phyloP scores from a whole-genome alignment of 2,113 vertebrate genomes.

The Heterocephalus glaber region DNA sequence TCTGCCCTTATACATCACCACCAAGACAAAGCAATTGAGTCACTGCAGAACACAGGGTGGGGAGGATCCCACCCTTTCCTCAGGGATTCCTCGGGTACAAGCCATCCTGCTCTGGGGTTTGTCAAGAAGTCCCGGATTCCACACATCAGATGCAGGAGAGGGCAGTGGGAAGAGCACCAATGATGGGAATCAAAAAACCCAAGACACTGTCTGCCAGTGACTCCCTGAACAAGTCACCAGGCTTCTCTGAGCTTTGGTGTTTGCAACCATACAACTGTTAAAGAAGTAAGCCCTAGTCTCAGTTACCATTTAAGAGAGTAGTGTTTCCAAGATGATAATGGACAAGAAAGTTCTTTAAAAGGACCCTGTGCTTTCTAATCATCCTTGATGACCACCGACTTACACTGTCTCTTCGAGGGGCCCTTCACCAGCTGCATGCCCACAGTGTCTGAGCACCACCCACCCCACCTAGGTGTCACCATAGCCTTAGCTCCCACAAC shows the following conservation, averaged over 20 bases:
- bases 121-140: not conserved
- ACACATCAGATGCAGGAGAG: not conserved
- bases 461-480: not conserved
- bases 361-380: not conserved
- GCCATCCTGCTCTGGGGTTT: not conserved
- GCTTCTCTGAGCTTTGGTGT: not conserved
- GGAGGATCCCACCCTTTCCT: not conserved
- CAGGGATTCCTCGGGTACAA: not conserved
- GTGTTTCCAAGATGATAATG: constrained; percentile 13
- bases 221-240: not conserved
- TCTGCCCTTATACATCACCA: not conserved
- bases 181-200: not conserved
- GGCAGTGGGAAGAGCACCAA: not conserved
- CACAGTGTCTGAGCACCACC: not conserved
- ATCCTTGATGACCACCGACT: not conserved
- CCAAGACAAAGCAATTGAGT: not conserved
- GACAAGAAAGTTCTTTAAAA: constrained; percentile 5
- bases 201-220: not conserved
- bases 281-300: not conserved
- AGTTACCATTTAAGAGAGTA: constrained; percentile 3
- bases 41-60: not conserved
- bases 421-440: not conserved
- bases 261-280: not conserved
- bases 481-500: not conserved
- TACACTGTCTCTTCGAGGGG: not conserved